Evolutionary conservation across 2,888 invertebrate species (phyloP).

Genomic region (Acrobasis consociella): DNA sequence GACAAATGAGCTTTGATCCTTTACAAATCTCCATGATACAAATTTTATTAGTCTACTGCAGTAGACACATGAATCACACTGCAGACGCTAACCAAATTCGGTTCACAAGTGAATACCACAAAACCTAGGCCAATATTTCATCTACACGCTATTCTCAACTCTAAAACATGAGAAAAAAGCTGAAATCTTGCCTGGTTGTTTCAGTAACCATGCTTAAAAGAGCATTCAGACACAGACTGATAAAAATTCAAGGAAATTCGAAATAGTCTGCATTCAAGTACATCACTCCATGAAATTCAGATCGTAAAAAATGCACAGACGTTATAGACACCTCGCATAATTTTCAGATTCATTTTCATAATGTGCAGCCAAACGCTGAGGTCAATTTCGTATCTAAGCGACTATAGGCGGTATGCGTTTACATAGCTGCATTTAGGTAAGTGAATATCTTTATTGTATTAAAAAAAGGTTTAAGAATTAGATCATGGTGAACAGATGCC

Average conservation of each 20-base stretch:
- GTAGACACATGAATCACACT: conserved; percentile 77
- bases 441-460: too few species aligned
- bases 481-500: too few species aligned
- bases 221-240: conserved; percentile 62
- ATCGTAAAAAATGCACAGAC: conserved; percentile 79
- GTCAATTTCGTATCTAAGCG: conserved; percentile 50
- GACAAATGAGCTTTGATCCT: conserved; percentile 47
- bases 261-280: conserved; percentile 77
- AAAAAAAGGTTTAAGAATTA: too few species aligned
- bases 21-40: conserved; percentile 49
- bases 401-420: conserved; percentile 9
- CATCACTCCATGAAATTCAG: conserved; percentile 71
- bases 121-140: conserved; percentile 27
- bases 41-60: conserved; percentile 77
- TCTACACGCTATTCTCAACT: conserved; percentile 42
- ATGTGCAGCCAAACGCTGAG: conserved; percentile 74
- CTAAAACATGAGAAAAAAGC: conserved; percentile 27
- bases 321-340: conserved; percentile 68
- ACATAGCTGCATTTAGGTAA: conserved; percentile 1
- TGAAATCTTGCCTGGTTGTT: background rate
- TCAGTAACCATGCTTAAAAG: conserved; percentile 26
- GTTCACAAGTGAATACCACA: conserved; percentile 57
- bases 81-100: conserved; percentile 68
- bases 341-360: conserved; percentile 80
- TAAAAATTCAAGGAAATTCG: conserved; percentile 82